Evolutionary conservation across 2,797 vertebrate genomes (phyloP), one percentile per base, ranked within the genome.

Genomic region (Podargus strigoides): DNA sequence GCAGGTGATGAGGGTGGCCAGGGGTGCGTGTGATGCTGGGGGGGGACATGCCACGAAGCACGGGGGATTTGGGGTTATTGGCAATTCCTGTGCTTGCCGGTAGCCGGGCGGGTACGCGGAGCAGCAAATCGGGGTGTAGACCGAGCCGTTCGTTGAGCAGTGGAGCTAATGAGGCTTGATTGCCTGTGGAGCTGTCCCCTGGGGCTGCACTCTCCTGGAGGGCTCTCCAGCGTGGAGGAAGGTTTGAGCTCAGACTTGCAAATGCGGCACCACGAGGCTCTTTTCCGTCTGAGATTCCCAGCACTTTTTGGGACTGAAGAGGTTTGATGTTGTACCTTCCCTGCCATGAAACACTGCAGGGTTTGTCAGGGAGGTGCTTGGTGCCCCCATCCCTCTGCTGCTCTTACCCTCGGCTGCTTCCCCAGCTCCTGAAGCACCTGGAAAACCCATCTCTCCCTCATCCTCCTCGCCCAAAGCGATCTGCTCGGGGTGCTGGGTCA

Each of bases 81-180:
- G 22, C 8, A 18, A 2, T 50, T 32, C 34, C 18, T 10, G 50
- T 8, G 50, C 47, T n/a, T 23, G 20, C 32, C 5, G 7, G 32
- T 8, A 47, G 37, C 63, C 0, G 5, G 70, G 39, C 52, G 0
- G 3, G 37, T 32, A 4, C 3, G 0, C 0, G 8, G 62, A 66
- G 59, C 46, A 41, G 72, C 11, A 24, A 42, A 67, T 78, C 2
- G 14, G 12, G 4, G 53, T 12, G 41, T 37, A 30, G 62, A 56
- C 34, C 2, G 10, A 87, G 79, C 22, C 14, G 14, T 16, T 81
- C 3, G 5, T 14, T 18, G 69, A 64, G 69, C 42, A 14, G 82
- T 2, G 6, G 42, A 64, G 55, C 67, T 80, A 28, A 70, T 6
- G 69, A 90, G 30, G 72, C 22, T 79, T 11, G 8, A 41, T 62